Percentiles rank a stretch among this genome's conserved stretches.
phyloP scores from a whole-genome alignment of 2,888 invertebrate genomes.

The Rhagophthalmus giganteus region DNA sequence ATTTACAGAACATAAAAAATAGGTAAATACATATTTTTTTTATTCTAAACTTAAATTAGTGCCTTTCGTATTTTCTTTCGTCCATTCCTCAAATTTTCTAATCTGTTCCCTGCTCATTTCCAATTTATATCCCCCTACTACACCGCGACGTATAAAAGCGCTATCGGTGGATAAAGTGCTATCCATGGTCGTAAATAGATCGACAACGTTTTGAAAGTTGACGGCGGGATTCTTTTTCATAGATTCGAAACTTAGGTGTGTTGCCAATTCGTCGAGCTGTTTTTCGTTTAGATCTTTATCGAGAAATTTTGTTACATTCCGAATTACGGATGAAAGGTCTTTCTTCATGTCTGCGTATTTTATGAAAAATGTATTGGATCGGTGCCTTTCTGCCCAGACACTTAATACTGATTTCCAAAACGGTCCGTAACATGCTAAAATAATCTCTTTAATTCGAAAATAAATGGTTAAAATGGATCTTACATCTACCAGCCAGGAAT shows the following conservation, averaged over 20 bases:
- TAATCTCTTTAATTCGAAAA: neutral
- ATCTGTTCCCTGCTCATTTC: slow-evolving; percentile 73
- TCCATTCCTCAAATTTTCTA: slow-evolving; percentile 72
- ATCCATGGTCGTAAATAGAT: neutral
- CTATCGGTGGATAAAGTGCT: neutral
- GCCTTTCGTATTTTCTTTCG: slow-evolving; percentile 62
- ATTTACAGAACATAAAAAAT: no score
- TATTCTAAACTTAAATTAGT: slow-evolving; percentile 53
- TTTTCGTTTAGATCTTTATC: slow-evolving; percentile 39
- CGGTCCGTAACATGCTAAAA: slow-evolving; percentile 66
- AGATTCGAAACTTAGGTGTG: slow-evolving; percentile 46
- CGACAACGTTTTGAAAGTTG: slow-evolving; percentile 50
- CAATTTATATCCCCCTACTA: slow-evolving; percentile 50
- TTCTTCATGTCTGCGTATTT: slow-evolving; percentile 74
- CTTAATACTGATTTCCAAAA: slow-evolving; percentile 74
- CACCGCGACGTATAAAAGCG: slow-evolving; percentile 47
- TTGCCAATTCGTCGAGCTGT: slow-evolving; percentile 36
- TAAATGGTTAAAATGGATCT: neutral
- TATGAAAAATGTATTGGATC: slow-evolving; percentile 69
- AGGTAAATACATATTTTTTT: no score
- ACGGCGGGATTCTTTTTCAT: slow-evolving; percentile 64
- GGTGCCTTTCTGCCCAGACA: slow-evolving; percentile 65
- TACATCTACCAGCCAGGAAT: slow-evolving; percentile 66
- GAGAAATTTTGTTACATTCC: slow-evolving; percentile 38
- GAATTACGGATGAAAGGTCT: slow-evolving; percentile 40